phyloP scores from a whole-genome alignment of 2,113 vertebrate genomes.

The Chionomys nivalis region DNA sequence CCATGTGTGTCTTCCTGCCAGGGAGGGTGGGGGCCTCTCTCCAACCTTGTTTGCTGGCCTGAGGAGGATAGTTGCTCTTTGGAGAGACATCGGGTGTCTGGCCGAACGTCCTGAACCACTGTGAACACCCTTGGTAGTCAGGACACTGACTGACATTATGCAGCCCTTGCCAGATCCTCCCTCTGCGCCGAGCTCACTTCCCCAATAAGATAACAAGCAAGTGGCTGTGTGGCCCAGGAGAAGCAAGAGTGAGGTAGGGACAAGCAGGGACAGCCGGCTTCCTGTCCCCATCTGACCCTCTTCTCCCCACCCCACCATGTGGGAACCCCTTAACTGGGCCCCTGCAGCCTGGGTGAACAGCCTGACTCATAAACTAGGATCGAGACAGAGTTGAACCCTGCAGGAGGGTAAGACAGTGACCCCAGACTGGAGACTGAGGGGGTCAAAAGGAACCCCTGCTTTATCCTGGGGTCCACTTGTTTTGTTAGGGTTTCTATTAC shows the following conservation, averaged over 20 bases:
- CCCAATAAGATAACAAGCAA: not conserved
- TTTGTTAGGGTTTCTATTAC: not conserved
- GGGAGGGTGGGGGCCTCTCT: not conserved
- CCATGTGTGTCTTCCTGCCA: accelerated
- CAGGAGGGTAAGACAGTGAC: accelerated
- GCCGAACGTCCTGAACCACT: not conserved
- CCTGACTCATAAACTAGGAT: too few relatives aligned
- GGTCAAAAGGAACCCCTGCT: not conserved
- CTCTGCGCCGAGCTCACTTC: accelerated
- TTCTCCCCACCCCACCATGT: accelerated
- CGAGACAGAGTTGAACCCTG: not conserved
- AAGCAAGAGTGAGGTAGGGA: not conserved
- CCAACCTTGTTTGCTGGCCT: not conserved
- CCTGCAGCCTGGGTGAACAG: too few relatives aligned
- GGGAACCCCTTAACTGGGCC: not conserved
- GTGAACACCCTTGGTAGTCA: accelerated
- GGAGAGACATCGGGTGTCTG: accelerated
- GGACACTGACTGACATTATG: accelerated
- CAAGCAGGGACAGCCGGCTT: not conserved
- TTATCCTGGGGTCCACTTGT: not conserved
- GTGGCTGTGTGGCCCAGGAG: not conserved
- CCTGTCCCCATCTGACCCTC: not conserved
- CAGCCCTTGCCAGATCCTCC: not conserved
- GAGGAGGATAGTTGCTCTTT: not conserved
- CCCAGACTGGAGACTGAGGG: not conserved